phyloP scores from a whole-genome alignment of 2,888 invertebrate genomes.

The Heliconius cydno region DNA sequence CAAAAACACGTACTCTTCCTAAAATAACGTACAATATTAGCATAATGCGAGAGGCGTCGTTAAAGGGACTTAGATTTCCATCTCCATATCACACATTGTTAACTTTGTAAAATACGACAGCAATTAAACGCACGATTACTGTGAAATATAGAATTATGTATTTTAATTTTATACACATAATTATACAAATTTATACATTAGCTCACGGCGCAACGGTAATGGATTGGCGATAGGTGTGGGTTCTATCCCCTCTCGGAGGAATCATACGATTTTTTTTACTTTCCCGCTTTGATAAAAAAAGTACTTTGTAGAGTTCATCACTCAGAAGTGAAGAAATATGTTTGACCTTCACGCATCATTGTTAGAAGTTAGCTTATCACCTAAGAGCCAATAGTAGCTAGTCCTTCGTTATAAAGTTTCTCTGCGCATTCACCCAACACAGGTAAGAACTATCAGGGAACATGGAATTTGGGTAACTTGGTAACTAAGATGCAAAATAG shows the following conservation, averaged over 20 bases:
- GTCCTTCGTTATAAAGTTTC: too few relatives aligned
- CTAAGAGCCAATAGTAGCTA: too few relatives aligned
- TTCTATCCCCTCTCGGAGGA: background rate
- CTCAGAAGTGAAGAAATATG: background rate
- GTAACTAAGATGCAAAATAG: too few relatives aligned
- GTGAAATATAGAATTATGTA: background rate
- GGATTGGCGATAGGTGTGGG: background rate
- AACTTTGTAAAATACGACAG: slow-evolving; percentile 2
- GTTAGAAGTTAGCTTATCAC: background rate
- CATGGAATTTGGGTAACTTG: too few relatives aligned
- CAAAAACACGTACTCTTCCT: slow-evolving; percentile 12
- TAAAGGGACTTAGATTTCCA: slow-evolving; percentile 10
- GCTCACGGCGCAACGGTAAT: too few relatives aligned
- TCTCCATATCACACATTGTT: slow-evolving; percentile 15
- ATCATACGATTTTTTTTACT: background rate
- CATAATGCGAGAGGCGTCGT: slow-evolving; percentile 4
- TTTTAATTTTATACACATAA: too few relatives aligned
- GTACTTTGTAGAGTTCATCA: too few relatives aligned
- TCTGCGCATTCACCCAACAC: too few relatives aligned
- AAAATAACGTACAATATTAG: slow-evolving; percentile 10
- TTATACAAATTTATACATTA: too few relatives aligned
- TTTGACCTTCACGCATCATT: background rate
- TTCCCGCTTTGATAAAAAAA: background rate
- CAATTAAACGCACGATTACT: background rate
- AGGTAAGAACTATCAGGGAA: too few relatives aligned